phyloP scores from a whole-genome alignment of 2,797 vertebrate genomes.

The Lepilemur septentrionalis region DNA sequence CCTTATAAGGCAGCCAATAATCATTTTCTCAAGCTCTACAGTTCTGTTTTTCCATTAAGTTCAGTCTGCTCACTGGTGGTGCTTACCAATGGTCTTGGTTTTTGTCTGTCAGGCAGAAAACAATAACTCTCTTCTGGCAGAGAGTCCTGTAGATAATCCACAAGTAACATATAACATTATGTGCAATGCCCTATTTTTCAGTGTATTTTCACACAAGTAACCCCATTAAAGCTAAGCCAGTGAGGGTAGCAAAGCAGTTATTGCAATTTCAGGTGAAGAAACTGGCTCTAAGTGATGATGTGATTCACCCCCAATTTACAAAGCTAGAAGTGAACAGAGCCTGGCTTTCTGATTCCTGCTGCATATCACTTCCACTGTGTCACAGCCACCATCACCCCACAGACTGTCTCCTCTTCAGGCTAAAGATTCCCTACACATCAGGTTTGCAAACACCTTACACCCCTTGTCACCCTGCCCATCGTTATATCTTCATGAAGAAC shows the following conservation, averaged over 20 bases:
- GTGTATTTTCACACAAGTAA: constrained; percentile 14
- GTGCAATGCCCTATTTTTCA: neutral
- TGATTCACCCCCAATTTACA: neutral
- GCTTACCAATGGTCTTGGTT: neutral
- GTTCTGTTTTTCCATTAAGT: constrained; percentile 10
- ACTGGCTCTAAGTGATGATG: neutral
- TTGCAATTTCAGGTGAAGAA: neutral
- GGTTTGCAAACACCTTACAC: neutral
- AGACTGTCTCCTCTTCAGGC: neutral
- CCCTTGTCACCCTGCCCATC: neutral
- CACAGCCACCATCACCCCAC: neutral
- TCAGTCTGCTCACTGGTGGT: neutral
- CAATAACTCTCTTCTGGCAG: neutral
- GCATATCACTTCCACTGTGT: neutral
- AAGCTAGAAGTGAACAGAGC: neutral
- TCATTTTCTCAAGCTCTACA: constrained; percentile 21
- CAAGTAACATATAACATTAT: neutral
- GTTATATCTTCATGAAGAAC: constrained; percentile 37
- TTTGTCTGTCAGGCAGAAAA: constrained; percentile 11
- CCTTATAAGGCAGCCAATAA: neutral
- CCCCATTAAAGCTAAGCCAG: neutral
- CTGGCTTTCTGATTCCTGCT: neutral
- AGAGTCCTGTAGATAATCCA: neutral
- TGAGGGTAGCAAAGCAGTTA: neutral
- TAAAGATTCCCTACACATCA: neutral